These are phyloP conservation scores for Chymomyza amoena DNA, from an alignment of 2,888 invertebrate genomes.

Conservation along the genomic window DNA sequence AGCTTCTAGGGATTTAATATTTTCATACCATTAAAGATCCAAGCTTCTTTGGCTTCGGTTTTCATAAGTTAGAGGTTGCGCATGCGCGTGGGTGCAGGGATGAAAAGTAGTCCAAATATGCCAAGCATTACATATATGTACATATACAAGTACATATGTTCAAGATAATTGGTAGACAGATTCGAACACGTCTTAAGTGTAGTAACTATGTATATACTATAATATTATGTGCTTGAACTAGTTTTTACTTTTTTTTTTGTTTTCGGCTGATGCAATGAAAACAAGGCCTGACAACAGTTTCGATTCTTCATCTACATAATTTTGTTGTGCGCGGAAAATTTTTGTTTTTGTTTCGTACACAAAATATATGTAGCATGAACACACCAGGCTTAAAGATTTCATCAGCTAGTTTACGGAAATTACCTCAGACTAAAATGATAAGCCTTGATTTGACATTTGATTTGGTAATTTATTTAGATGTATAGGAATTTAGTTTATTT, in stretches of 20 bases:
- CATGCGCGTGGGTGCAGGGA: too few species aligned
- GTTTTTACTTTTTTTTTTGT: conserved; percentile 19
- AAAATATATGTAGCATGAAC: conserved; percentile 30
- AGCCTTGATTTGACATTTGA: not conserved
- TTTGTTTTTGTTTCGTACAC: conserved; percentile 3
- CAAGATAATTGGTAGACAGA: not conserved
- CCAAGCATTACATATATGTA: too few species aligned
- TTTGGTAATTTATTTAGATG: not conserved
- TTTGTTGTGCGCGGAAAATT: not conserved
- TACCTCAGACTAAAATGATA: not conserved
- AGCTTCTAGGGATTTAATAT: too few species aligned
- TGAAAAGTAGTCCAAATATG: too few species aligned
- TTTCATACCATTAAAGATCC: too few species aligned
- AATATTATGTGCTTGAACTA: conserved; percentile 44
- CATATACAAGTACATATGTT: too few species aligned
- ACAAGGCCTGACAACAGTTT: not conserved
- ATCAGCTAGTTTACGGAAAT: conserved; percentile 24
- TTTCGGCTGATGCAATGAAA: conserved; percentile 42
- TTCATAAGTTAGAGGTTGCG: too few species aligned
- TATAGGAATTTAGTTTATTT: not conserved
- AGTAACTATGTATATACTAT: too few species aligned
- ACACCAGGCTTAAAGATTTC: conserved; percentile 28
- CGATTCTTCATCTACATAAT: not conserved
- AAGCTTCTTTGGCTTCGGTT: too few species aligned
- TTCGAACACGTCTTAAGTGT: not conserved